Percentiles rank a stretch among this genome's conserved stretches.
Evolutionary conservation across 2,888 invertebrate genomes (phyloP).

Genomic region (Mycalesis mineus): DNA sequence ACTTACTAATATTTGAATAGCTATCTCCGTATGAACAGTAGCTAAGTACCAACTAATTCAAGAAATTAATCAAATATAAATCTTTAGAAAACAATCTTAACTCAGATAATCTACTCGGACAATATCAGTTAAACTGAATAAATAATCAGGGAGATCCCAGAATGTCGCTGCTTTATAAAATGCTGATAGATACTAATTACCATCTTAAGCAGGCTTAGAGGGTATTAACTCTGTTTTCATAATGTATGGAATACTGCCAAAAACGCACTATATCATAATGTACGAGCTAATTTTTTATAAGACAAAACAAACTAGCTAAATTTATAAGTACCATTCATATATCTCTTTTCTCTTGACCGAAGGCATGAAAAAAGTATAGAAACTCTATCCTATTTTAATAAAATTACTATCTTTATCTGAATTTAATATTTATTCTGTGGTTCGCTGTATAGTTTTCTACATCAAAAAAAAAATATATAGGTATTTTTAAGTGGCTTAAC

Average conservation of each 20-base stretch:
- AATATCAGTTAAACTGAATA: constrained; percentile 10
- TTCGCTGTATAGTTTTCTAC: no score
- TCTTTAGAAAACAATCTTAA: constrained; percentile 6
- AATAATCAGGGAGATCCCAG: constrained; percentile 13
- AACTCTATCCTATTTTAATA: no score
- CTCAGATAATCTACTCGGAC: constrained; percentile 6
- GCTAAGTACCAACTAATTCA: not conserved
- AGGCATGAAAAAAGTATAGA: no score
- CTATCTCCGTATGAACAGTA: not conserved
- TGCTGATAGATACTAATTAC: constrained; percentile 16
- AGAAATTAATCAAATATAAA: constrained; percentile 2
- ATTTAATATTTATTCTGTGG: no score
- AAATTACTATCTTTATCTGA: no score
- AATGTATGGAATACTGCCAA: constrained; percentile 14
- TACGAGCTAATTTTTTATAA: not conserved
- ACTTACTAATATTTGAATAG: not conserved
- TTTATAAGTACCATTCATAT: no score
- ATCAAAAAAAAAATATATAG: no score
- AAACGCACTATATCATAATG: constrained; percentile 3
- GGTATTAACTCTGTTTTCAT: constrained; percentile 13
- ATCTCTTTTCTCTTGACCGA: no score
- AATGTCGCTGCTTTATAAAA: constrained; percentile 11
- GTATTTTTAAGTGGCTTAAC: no score
- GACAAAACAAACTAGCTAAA: no score
- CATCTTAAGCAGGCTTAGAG: constrained; percentile 11